Conservation (phyloP, 2,113 vertebrate species). For the Podilymbus podiceps region DNA sequence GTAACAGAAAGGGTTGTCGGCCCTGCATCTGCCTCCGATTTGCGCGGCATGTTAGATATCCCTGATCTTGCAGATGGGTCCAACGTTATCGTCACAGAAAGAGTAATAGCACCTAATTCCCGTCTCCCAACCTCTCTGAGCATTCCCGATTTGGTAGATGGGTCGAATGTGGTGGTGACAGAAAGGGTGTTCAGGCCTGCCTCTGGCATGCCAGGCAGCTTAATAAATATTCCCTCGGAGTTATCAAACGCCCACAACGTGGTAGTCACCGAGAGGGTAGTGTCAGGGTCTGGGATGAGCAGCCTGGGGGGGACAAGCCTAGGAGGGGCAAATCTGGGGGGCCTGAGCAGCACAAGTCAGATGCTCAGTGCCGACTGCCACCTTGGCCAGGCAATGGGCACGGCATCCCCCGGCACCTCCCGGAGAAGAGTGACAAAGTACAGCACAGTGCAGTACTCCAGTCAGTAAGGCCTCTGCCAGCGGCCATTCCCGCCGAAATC, state of each 20-base stretch:
- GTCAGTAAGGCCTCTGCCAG: conserved; percentile 37
- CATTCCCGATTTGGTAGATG: conserved; percentile 73
- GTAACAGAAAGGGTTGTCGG: conserved; percentile 78
- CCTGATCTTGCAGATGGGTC: conserved; percentile 74
- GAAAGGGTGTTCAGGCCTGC: conserved; percentile 78
- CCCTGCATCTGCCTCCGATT: conserved; percentile 66
- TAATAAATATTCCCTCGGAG: conserved; percentile 73
- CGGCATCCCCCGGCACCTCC: conserved; percentile 32
- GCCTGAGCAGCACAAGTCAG: not conserved
- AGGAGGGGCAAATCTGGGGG: not conserved
- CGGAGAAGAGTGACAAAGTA: conserved; percentile 75
- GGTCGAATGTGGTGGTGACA: conserved; percentile 78
- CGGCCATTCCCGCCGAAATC: not conserved
- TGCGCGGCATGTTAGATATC: conserved; percentile 75
- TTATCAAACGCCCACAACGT: conserved; percentile 72
- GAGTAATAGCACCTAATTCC: conserved; percentile 74
- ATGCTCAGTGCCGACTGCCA: conserved; percentile 65
- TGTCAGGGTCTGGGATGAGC: conserved; percentile 72
- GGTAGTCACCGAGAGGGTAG: conserved; percentile 78
- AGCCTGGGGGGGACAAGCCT: conserved; percentile 14
- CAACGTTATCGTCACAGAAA: conserved; percentile 79
- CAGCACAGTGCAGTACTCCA: conserved; percentile 68
- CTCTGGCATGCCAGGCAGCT: conserved; percentile 68
- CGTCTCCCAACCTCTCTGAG: conserved; percentile 71
- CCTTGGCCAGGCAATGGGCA: conserved; percentile 67